These are phyloP conservation scores for Lamellibrachia satsuma DNA, from an alignment of 2,888 invertebrate species.

Conservation along the genomic window DNA sequence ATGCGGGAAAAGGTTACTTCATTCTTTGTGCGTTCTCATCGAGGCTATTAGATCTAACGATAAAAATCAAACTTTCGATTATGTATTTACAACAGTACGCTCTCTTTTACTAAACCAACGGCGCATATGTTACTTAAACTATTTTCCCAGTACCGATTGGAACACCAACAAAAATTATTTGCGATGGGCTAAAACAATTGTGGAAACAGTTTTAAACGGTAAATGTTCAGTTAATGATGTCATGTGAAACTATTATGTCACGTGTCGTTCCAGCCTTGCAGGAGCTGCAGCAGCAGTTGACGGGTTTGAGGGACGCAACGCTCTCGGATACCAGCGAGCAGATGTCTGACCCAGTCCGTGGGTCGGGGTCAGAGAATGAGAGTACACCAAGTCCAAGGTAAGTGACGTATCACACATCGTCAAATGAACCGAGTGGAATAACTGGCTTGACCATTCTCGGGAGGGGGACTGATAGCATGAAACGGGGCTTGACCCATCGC, in stretches of 20 bases:
- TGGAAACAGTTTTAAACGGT: no score
- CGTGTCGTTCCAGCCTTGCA: not conserved
- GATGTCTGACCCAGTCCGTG: not conserved
- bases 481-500: no score
- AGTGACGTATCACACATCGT: not conserved
- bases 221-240: not conserved
- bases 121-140: no score
- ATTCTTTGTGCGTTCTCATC: no score
- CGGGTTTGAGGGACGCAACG: not conserved
- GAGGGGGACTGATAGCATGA: not conserved
- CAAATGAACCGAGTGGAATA: not conserved
- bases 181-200: no score
- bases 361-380: not conserved
- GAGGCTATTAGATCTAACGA: no score
- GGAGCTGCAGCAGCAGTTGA: not conserved
- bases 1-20: no score
- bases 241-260: not conserved
- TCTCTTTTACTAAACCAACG: no score
- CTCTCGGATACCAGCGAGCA: not conserved
- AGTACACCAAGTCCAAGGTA: not conserved
- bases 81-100: no score
- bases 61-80: no score
- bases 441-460: not conserved
- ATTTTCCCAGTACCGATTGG: no score
- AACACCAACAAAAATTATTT: no score